These are phyloP conservation scores for Triplophysa rosa DNA, from an alignment of 2,113 vertebrate genomes.

Conservation along the genomic window DNA sequence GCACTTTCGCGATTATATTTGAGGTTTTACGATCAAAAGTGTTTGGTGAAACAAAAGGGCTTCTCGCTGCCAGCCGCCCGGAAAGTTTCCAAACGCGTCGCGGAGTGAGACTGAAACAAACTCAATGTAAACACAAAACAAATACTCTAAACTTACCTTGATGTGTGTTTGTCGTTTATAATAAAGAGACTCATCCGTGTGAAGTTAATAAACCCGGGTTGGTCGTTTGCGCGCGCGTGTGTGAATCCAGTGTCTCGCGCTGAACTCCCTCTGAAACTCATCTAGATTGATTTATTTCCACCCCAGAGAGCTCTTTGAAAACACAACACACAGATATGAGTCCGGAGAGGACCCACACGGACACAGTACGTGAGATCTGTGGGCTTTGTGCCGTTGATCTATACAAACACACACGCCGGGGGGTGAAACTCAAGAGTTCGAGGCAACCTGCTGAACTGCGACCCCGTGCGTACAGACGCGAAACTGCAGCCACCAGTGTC, in stretches of 20 bases:
- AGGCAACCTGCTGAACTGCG: not conserved
- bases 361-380: not conserved
- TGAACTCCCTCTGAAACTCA: constrained; percentile 1
- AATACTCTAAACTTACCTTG: not conserved
- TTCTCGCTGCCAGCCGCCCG: constrained; percentile 1
- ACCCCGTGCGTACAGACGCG: not conserved
- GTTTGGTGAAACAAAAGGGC: constrained; percentile 25
- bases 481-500: not conserved
- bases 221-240: not conserved
- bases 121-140: not conserved
- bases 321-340: constrained; percentile 7
- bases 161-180: not conserved
- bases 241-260: not conserved
- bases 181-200: constrained; percentile 1
- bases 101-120: not conserved
- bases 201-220: not conserved
- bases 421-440: too few species aligned
- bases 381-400: constrained; percentile 23
- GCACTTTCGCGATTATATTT: not conserved
- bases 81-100: constrained; percentile 4
- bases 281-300: constrained; percentile 31
- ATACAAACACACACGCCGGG: not conserved
- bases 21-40: not conserved
- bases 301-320: constrained; percentile 15
- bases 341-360: constrained; percentile 28